Evolutionary conservation across 2,888 invertebrate genomes (phyloP), one percentile per base, ranked within the genome.

Genomic region (Cerastis leucographa): DNA sequence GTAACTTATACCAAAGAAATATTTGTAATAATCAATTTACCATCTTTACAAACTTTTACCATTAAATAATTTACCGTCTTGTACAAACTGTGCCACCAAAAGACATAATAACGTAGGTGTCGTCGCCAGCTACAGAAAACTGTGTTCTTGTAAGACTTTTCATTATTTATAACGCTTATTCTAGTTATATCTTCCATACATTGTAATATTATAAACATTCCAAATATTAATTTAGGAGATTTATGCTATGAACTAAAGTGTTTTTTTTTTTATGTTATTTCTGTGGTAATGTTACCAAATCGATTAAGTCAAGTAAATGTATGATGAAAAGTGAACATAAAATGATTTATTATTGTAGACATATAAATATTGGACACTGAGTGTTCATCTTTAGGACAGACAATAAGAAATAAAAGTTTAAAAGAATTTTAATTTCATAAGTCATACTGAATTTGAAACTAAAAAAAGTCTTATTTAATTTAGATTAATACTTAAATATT

Each of bases 381-480:
- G 89, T 92, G 91, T 92, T 92, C 90, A 90, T 89, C 84, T 83
- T 91, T 92, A 91, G 91, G 88, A 85, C 90, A 90, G 93, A 93
- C 93, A 93, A 93, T 93, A 93, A 93, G 74, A 87, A 83, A 78
- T 83, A 80, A 88, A 88, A 88, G 64, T 86, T 80, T 89, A 88
- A 78, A 89, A 87, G 85, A 79, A 76, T 85, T 35, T n/a, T 90
- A 84, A 83, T 90, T 92, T 90, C 83, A 74, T 88, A 87, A 78
- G 85, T 84, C 81, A 80, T 85, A 78, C 81, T 81, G 71, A 77
- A 77, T 83, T 77, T 74, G 79, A 81, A 81, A 76, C 61, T 81
- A 62, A 84, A 73, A 66, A 86, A 81, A 81, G 40, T 80, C 70
- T 76, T 76, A 78, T 80, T 86, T 84, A 81, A 82, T 87, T 87